Base-by-base conservation (phyloP, 2,113 vertebrate species). In the Heterotilapia buettikoferi region DNA sequence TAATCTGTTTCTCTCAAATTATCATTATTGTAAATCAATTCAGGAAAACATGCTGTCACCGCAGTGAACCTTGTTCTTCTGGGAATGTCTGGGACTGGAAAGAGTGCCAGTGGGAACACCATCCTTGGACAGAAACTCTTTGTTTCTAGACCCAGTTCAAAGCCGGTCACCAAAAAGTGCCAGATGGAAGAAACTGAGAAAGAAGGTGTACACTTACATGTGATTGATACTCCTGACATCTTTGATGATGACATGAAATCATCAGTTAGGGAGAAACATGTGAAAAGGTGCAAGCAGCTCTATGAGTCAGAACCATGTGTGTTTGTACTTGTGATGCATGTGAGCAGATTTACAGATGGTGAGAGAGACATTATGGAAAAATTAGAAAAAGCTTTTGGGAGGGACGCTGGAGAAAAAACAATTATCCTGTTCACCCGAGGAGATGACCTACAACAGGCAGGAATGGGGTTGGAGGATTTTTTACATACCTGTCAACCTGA, bases 231-330 rank as follows among this genome's bases (percentile, higher is more conserved):
- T 5, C 50, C 50, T 5, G 50, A 52, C 4, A 19, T 52, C 18
- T 52, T 52, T 52, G 50, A 52, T 1, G 18, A 19, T 52, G 50
- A 5, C 47, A 52, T 18, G 7, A 18, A 52, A 52, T 5, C 50
- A 19, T 52, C 50, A 52, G 50, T 19, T 9, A 52, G 18, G 50
- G 50, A 52, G 2, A 56, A 56, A 56, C 53, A 56, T 56, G 54
- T 56, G 0, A 1, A 56, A 56, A 56, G 6, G 11, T 56, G 54
- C 21, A 7, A 56, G 13, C 11, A 56, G 21, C 21, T 56, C 21
- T 24, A 0, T 54, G 0, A 1, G 54, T 57, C 54, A 7, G 12
- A 0, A 14, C 12, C 0, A 2, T 26, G 0, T 57, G 54, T 56
- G 1, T 56, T 0, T 56, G 54, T 56, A 26, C 54, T 56, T 56